Evolutionary conservation across 2,113 vertebrate genomes (phyloP), one percentile per base, ranked within the genome.

Genomic region (Tamias sibiricus): DNA sequence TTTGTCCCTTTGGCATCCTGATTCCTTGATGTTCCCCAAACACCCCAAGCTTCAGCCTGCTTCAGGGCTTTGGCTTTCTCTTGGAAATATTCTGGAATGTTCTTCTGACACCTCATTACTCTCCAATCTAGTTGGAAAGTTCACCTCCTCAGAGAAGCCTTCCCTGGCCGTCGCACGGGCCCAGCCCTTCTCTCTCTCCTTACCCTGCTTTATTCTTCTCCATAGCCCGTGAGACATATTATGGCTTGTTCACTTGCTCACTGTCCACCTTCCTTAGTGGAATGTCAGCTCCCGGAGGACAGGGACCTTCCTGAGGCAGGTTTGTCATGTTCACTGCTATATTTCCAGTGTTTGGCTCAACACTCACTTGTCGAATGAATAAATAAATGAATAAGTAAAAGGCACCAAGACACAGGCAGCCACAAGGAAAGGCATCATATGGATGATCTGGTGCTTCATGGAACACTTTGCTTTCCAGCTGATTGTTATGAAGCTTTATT

Each of bases 391-490:
- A 68, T 68, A 7, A 40, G 57, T 24, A n/a, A 71, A 6, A 59
- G 62, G 40, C 24, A 13, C 87, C 9, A 26, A 69, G 75, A 69
- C 49, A 42, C 32, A 11, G 64, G 54, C 40, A 26, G 54, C 35
- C 0, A 0, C 40, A n/a, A 54, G 66, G 44, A 44, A 85, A 76
- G 74, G 30, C 44, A 16, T 19, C 62, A 9, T 16, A 30, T 2
- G 37, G 69, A 8, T 0, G 6, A 75, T 19, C 1, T 30, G 62
- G 19, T 30, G 30, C 59, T 30, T 57, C 7, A 13, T 0, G 0
- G 22, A 37, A 20, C 49, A 16, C 77, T 69, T 37, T 35, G 52
- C 52, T 69, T 66, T 91, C 66, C 42, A 14, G 4, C 4, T 49
- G 82, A 42, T 42, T 66, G 44, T 22, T 22, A 47, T 2, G 75